Evolutionary conservation across 1,140 invertebrate species (phyloP), one percentile per base, ranked within the genome.

Genomic region (Procambarus clarkii): DNA sequence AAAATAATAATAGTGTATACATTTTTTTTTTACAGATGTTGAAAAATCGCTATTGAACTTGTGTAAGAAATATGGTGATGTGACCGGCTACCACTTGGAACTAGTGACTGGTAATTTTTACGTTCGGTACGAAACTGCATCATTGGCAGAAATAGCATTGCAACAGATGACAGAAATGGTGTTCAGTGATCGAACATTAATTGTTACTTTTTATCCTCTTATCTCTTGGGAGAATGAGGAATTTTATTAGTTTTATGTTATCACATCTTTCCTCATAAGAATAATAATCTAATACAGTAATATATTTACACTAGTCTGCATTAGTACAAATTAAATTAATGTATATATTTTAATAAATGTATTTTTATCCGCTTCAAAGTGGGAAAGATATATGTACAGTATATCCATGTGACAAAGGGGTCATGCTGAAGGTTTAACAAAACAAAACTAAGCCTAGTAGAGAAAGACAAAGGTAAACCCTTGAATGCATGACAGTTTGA

Each of bases 171-270:
- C 15, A 21, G 18, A 69, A 18, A 69, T 69, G 64, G 18, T 69
- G 13, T 69, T 69, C 18, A 69, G 21, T 69, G 64, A 69, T n/a
- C 5, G 64, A 21, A 18, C 18, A 18, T 69, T 69, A 5, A 69
- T 69, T 69, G 64, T 69, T 21, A 69, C 64, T 21, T 69, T 69
- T 69, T 69, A 69, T 69, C 64, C 64, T 69, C 64, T 18, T 69
- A 69, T 18, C 64, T 69, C 64, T 18, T 69, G 64, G 64, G 15
- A 69, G 64, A 18, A 69, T 13, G 18, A 69, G 4, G 64, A 69
- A n/a, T 69, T 21, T 69, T 69, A 21, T 69, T 69, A 69, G 21
- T n/a, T 69, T 11, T 69, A 21, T 18, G 4, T 18, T 18, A n/a
- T 69, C 21, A n/a, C 64, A 18, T n/a, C 64, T 69, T 69, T 69